Evolutionary conservation across 2,888 invertebrate genomes (phyloP).

Genomic region (Anagyrus pseudococci): DNA sequence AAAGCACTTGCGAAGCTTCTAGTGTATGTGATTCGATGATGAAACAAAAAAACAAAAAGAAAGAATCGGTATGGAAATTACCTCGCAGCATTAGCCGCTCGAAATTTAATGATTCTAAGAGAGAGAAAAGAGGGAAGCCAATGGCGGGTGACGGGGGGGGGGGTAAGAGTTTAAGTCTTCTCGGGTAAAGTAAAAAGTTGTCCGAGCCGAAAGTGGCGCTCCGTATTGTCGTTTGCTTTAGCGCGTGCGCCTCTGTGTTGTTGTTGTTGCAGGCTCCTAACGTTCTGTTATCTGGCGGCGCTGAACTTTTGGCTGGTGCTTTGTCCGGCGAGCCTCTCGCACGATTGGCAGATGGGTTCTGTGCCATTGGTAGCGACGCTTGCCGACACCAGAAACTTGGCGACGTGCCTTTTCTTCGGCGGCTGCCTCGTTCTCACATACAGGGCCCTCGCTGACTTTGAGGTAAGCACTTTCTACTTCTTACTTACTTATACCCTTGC

Average conservation of each 20-base stretch:
- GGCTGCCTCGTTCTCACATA: slow-evolving; percentile 69
- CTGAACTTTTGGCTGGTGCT: slow-evolving; percentile 86
- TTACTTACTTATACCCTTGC: neutral
- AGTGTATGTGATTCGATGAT: no score
- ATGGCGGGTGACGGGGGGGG: no score
- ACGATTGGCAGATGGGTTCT: slow-evolving; percentile 92
- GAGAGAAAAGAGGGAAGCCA: no score
- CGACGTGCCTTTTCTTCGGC: slow-evolving; percentile 73
- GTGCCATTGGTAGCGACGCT: slow-evolving; percentile 78
- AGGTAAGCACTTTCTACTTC: slow-evolving; percentile 65
- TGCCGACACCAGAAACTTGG: slow-evolving; percentile 75
- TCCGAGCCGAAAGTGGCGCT: no score
- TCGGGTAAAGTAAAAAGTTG: no score
- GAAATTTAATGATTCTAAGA: no score
- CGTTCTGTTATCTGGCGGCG: slow-evolving; percentile 81
- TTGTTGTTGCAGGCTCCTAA: slow-evolving; percentile 73
- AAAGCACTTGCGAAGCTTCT: no score
- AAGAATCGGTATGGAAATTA: no score
- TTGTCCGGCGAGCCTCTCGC: slow-evolving; percentile 78
- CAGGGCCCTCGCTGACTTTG: slow-evolving; percentile 71
- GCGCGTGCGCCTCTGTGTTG: neutral
- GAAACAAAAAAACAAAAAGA: no score
- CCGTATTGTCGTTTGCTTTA: no score
- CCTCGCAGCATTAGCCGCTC: no score
- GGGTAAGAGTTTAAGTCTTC: no score